Percentiles rank a stretch among this genome's conserved stretches.
Conservation (phyloP, 1,140 invertebrate genomes). For the Pantala flavescens region DNA sequence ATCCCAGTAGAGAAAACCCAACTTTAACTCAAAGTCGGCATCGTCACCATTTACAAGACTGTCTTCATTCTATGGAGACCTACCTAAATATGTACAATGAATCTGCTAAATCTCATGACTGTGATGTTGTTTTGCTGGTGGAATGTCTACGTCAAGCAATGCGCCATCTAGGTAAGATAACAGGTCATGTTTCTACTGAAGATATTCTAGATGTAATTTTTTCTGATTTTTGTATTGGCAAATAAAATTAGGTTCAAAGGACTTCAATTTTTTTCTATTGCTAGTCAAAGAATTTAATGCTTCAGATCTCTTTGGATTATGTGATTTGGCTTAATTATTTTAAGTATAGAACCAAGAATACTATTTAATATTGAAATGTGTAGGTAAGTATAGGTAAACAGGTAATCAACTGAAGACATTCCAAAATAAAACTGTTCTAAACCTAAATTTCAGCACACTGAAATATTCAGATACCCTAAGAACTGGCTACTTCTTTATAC, state of each 20-base stretch:
- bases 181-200: conserved; percentile 62
- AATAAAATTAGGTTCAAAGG: conserved; percentile 50
- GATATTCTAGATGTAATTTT: conserved; percentile 76
- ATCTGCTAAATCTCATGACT: conserved; percentile 39
- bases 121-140: conserved; percentile 49
- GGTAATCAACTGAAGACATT: too few relatives aligned
- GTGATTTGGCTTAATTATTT: too few relatives aligned
- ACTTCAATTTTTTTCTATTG: too few relatives aligned
- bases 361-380: too few relatives aligned
- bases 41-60: conserved; percentile 46
- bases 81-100: conserved; percentile 39
- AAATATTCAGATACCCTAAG: too few relatives aligned
- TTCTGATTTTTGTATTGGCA: conserved; percentile 80
- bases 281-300: too few relatives aligned
- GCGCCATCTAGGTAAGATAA: conserved; percentile 59
- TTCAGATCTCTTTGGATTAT: too few relatives aligned
- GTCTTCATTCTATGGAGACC: conserved; percentile 38
- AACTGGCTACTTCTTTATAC: too few relatives aligned
- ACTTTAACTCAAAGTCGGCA: conserved; percentile 54
- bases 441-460: too few relatives aligned
- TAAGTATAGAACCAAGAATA: too few relatives aligned
- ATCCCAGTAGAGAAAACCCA: conserved; percentile 48
- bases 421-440: too few relatives aligned
- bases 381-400: too few relatives aligned
- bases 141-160: conserved; percentile 54